These are phyloP conservation scores for Bradypodion ventrale DNA, from an alignment of 2,797 vertebrate genomes.

Conservation along the genomic window DNA sequence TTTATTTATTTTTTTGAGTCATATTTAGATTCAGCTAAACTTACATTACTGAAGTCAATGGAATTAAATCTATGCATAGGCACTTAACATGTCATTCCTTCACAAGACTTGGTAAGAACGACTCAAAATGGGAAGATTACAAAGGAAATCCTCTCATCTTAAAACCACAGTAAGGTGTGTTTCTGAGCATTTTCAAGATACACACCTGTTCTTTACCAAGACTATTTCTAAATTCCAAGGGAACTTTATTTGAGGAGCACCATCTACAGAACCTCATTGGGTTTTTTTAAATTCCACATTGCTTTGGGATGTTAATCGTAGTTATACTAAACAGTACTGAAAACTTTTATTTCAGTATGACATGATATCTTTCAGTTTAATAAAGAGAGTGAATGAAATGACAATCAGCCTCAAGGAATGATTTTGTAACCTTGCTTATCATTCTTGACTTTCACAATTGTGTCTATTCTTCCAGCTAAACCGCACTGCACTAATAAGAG, in stretches of 20 bases:
- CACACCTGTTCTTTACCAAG: too few relatives aligned
- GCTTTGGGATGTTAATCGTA: constrained; percentile 1
- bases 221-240: too few relatives aligned
- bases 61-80: too few relatives aligned
- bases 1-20: too few relatives aligned
- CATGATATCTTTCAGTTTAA: constrained; percentile 1
- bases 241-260: too few relatives aligned
- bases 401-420: neutral
- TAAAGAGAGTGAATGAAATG: constrained; percentile 4
- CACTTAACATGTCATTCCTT: too few relatives aligned
- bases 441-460: neutral
- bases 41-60: too few relatives aligned
- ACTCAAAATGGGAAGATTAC: neutral
- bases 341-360: constrained; percentile 9
- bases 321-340: neutral
- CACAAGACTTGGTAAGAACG: neutral
- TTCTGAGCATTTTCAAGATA: neutral
- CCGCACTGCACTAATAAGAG: constrained; percentile 11
- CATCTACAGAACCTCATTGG: neutral
- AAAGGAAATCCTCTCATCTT: neutral
- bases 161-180: neutral
- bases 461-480: constrained; percentile 17
- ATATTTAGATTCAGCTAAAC: too few relatives aligned
- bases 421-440: constrained; percentile 22
- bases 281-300: neutral